Evolutionary conservation across 2,113 vertebrate species (phyloP).

Genomic region (Aptenodytes patagonicus): DNA sequence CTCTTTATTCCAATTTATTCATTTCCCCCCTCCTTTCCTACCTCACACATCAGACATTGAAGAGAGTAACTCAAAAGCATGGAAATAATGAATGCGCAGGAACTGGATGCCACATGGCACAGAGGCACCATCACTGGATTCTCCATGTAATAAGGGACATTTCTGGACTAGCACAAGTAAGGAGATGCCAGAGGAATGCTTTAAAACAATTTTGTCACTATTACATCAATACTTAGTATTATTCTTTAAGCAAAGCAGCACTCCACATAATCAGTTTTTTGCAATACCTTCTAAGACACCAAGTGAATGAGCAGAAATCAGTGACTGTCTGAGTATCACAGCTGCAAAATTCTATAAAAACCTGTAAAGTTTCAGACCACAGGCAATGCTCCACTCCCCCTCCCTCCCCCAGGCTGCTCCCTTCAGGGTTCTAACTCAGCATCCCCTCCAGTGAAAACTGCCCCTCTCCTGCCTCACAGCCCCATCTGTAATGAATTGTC

Average conservation of each 20-base stretch:
- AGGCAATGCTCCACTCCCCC: rapidly evolving
- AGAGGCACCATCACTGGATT: neutral
- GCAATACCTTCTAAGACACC: neutral
- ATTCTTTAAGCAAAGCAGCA: neutral
- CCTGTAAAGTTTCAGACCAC: rapidly evolving
- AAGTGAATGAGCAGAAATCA: neutral
- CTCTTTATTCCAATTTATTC: neutral
- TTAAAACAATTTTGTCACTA: neutral
- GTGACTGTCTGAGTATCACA: neutral
- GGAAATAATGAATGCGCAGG: neutral
- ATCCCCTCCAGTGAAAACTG: too few relatives aligned
- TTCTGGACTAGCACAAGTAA: neutral
- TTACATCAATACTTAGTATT: neutral
- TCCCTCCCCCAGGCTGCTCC: neutral
- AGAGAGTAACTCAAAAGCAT: neutral
- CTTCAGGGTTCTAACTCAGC: neutral
- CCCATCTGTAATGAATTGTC: neutral
- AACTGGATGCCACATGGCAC: neutral
- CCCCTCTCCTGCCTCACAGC: neutral
- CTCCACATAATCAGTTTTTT: neutral
- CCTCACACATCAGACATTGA: neutral
- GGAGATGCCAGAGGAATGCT: neutral
- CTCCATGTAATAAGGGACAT: neutral
- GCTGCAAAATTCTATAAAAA: neutral
- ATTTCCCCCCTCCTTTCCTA: neutral